Evolutionary conservation across 2,113 vertebrate species (phyloP).

Genomic region (Podocnemis expansa): DNA sequence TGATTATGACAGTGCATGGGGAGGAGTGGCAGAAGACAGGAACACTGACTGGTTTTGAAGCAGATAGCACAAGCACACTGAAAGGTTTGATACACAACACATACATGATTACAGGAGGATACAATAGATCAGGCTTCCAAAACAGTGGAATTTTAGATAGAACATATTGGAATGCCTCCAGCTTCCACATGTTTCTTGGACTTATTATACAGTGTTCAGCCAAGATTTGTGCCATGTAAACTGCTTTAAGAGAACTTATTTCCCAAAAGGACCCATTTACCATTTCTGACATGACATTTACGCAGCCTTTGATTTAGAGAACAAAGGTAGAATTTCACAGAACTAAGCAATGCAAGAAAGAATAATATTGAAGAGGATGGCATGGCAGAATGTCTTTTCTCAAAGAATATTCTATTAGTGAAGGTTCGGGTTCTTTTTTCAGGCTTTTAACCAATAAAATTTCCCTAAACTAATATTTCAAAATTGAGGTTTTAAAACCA

Average conservation of each 20-base stretch:
- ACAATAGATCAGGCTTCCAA: neutral
- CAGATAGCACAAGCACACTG: neutral
- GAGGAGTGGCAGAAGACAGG: neutral
- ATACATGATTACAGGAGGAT: neutral
- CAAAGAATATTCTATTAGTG: neutral
- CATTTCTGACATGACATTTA: neutral
- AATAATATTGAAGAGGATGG: neutral
- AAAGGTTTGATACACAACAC: neutral
- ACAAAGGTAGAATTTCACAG: neutral
- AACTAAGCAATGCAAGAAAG: neutral
- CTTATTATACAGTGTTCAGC: neutral
- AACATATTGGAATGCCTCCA: neutral
- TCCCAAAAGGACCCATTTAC: neutral
- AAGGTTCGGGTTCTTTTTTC: neutral
- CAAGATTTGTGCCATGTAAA: neutral
- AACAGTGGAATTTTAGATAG: neutral
- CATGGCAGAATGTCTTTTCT: neutral
- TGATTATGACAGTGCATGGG: neutral
- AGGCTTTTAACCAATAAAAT: neutral
- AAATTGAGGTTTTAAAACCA: neutral
- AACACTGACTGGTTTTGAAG: neutral
- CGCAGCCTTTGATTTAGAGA: neutral
- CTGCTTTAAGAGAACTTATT: neutral
- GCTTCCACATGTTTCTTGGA: neutral
- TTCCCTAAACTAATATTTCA: neutral